Conservation (phyloP, 2,888 invertebrate species). For the Dryadula phaetusa region DNA sequence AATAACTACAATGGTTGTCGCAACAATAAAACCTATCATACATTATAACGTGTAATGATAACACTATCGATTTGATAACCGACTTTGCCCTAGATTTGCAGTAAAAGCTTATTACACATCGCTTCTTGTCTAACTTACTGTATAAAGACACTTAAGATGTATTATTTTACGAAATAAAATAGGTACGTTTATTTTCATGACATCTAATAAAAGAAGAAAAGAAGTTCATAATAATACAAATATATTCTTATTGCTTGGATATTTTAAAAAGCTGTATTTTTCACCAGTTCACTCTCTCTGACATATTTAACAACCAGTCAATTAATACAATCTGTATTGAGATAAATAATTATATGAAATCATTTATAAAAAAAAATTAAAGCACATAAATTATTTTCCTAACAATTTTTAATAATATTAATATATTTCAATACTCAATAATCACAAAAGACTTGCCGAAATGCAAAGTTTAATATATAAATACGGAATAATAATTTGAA, state of each 20-base stretch:
- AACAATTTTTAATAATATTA: no score
- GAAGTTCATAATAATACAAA: neutral
- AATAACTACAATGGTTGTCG: neutral
- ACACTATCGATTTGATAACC: conserved; percentile 42
- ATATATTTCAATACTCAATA: no score
- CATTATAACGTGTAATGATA: conserved; percentile 40
- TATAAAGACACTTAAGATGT: neutral
- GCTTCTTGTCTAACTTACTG: conserved; percentile 3
- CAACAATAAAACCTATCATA: conserved; percentile 32
- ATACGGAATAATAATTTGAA: neutral
- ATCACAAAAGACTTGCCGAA: no score
- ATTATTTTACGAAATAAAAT: neutral
- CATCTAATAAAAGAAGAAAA: neutral
- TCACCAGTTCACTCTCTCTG: no score
- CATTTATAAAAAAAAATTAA: no score
- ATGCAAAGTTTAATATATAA: no score
- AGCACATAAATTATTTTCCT: no score
- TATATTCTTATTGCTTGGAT: neutral
- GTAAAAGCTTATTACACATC: conserved; percentile 16
- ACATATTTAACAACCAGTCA: neutral
- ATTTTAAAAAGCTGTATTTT: neutral
- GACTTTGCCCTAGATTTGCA: conserved; percentile 38
- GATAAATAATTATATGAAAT: no score
- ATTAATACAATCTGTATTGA: neutral
- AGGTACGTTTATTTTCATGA: neutral